Conservation (phyloP, 2,113 vertebrate species). For the Semnornis frantzii region DNA sequence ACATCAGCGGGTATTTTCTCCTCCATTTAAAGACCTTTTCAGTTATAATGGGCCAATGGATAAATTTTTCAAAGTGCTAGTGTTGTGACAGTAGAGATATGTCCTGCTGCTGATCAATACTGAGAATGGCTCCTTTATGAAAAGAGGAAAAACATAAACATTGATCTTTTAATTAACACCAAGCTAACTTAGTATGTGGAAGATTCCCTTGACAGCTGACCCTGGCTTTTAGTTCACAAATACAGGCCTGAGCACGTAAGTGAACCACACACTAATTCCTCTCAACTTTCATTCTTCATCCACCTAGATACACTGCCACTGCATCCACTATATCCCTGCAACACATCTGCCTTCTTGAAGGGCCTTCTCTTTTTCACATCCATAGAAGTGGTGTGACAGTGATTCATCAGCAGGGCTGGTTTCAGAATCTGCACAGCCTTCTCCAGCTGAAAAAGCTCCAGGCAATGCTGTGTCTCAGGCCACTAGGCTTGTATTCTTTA, state of each 20-base stretch:
- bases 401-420: not conserved
- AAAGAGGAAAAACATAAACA: not conserved
- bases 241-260: not conserved
- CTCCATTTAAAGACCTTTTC: not conserved
- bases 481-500: not conserved
- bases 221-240: not conserved
- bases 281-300: not conserved
- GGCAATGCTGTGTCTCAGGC: not conserved
- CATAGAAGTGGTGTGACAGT: not conserved
- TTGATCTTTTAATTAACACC: not conserved
- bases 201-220: not conserved
- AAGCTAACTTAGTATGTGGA: not conserved
- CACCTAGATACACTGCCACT: not conserved
- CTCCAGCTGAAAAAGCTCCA: not conserved
- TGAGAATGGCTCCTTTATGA: not conserved
- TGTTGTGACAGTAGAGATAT: not conserved
- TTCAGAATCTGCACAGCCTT: not conserved
- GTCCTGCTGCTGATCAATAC: not conserved
- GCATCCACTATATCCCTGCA: not conserved
- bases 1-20: not conserved
- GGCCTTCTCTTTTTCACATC: not conserved
- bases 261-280: not conserved
- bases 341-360: not conserved
- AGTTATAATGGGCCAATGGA: constrained; percentile 16
- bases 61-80: not conserved